phyloP scores from a whole-genome alignment of 2,797 vertebrate species.

The Eulemur rubriventer region DNA sequence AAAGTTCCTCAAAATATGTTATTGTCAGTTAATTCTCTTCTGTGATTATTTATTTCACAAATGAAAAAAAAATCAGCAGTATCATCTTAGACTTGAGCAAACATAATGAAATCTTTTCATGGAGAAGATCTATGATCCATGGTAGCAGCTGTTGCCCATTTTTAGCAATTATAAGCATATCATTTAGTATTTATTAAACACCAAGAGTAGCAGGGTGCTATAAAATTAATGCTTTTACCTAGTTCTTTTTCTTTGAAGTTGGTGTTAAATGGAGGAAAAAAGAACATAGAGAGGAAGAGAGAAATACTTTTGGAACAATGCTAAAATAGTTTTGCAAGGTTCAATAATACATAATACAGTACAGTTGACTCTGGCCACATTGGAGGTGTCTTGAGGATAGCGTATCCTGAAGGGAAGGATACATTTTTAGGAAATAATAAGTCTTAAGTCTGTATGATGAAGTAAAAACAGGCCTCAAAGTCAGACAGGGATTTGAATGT shows the following conservation, averaged over 20 bases:
- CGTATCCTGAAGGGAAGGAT: not conserved
- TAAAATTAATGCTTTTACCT: not conserved
- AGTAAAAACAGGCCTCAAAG: constrained; percentile 17
- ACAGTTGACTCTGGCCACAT: not conserved
- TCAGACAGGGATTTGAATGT: not conserved
- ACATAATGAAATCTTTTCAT: not conserved
- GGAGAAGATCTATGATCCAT: not conserved
- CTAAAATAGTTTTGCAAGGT: constrained; percentile 9
- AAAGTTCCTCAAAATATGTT: not conserved
- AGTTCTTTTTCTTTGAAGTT: constrained; percentile 10
- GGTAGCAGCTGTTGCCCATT: not conserved
- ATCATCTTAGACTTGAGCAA: constrained; percentile 21
- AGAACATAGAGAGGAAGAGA: not conserved
- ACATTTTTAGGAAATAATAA: constrained; percentile 41
- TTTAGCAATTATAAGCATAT: not conserved
- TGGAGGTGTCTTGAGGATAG: constrained; percentile 32
- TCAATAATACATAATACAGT: not conserved
- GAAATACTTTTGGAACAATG: not conserved
- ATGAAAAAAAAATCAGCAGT: constrained; percentile 43
- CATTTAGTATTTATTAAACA: constrained; percentile 41
- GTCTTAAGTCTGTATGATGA: constrained; percentile 17
- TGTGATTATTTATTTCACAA: constrained; percentile 63
- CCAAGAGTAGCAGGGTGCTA: not conserved
- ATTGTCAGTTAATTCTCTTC: constrained; percentile 19
- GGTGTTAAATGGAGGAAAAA: not conserved